A percentile compares a stretch with the other conserved stretches of the same genome.
Evolutionary conservation across 2,888 invertebrate genomes (phyloP).

Genomic region (Drosophila eohydei): DNA sequence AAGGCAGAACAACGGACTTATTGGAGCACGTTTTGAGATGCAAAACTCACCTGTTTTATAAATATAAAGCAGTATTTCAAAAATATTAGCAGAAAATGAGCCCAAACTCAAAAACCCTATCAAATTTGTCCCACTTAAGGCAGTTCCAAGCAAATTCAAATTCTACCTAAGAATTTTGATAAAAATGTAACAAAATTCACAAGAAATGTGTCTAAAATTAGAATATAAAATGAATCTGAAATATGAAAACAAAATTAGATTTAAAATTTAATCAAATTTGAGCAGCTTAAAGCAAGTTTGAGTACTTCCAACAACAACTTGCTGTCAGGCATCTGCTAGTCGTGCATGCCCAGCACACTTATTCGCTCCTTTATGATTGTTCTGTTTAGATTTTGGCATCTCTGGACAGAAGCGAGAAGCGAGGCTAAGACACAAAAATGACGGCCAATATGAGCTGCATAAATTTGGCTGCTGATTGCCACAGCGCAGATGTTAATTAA

Average conservation of each 20-base stretch:
- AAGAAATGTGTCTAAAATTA: too few species aligned
- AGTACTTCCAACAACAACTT: background rate
- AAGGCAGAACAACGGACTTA: too few species aligned
- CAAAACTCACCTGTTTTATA: too few species aligned
- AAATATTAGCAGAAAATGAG: too few species aligned
- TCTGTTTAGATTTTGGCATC: conserved; percentile 12
- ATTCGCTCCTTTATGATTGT: background rate
- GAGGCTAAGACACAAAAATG: conserved; percentile 15
- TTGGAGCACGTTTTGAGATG: too few species aligned
- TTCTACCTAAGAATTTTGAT: too few species aligned
- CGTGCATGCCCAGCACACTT: background rate
- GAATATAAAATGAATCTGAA: too few species aligned
- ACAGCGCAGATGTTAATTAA: conserved; percentile 59
- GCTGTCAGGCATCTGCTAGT: background rate
- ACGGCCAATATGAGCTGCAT: conserved; percentile 54
- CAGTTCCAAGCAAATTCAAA: background rate
- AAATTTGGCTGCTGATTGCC: conserved; percentile 62
- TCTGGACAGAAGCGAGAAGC: conserved; percentile 42
- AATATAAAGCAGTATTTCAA: too few species aligned
- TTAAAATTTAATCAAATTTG: too few species aligned
- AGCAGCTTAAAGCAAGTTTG: background rate
- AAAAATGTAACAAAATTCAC: too few species aligned
- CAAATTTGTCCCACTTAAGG: background rate
- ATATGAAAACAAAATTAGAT: too few species aligned
- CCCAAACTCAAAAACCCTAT: too few species aligned